Percentiles rank a stretch among this genome's conserved stretches.
Evolutionary conservation across 2,888 invertebrate species (phyloP).

Genomic region (Neria commutata): DNA sequence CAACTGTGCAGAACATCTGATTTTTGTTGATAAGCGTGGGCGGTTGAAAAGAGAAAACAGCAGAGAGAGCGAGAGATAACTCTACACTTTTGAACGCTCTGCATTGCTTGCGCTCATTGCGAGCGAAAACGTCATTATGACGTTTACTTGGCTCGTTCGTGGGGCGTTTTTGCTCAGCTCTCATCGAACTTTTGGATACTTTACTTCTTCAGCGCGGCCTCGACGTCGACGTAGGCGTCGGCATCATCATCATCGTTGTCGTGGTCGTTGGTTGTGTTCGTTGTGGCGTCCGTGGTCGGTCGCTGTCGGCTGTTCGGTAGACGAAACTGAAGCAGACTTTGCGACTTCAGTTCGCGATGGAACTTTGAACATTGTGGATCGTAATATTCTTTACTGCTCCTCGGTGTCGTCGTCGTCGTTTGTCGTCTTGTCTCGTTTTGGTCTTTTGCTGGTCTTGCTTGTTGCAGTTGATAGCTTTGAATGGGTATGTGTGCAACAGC

Average conservation of each 20-base stretch:
- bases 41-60: neutral
- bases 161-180: constrained; percentile 12
- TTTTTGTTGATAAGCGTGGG: constrained; percentile 9
- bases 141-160: constrained; percentile 10
- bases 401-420: constrained; percentile 27
- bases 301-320: constrained; percentile 6
- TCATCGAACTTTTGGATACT: constrained; percentile 12
- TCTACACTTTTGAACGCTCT: constrained; percentile 3
- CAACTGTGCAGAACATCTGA: neutral
- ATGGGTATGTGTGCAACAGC: too few species aligned
- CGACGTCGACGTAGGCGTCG: neutral
- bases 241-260: constrained; percentile 24
- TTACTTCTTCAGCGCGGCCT: neutral
- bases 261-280: too few species aligned
- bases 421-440: constrained; percentile 27
- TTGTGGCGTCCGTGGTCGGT: neutral
- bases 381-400: constrained; percentile 36
- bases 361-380: constrained; percentile 60
- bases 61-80: neutral
- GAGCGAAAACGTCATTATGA: constrained; percentile 10
- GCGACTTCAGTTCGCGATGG: constrained; percentile 53
- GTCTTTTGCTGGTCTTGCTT: too few species aligned
- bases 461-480: too few species aligned
- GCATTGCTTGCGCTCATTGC: constrained; percentile 6
- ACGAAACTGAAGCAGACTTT: constrained; percentile 23